Base-by-base conservation (phyloP, 2,113 vertebrate species). In the Albula goreensis region DNA sequence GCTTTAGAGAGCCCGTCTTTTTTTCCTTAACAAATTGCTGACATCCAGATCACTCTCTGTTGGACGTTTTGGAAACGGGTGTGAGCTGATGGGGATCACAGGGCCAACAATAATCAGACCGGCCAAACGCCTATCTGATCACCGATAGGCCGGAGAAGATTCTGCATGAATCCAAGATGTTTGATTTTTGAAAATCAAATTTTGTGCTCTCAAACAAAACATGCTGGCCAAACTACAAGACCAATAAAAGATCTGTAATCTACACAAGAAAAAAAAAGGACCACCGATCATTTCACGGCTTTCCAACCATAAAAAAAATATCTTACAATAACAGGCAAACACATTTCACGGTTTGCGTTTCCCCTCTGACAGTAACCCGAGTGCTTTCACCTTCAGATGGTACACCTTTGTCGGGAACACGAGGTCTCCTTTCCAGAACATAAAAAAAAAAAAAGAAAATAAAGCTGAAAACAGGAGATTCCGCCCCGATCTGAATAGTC, bases 311-410 rank as follows among this genome's bases (percentile, higher is more conserved):
- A 50, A 78, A 85, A 9, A 11, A 78, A 85, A 85, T 60, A 60
- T 57, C 12, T 15, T 85, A 41, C 77, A 79, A 85, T 70, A 80
- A 79, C 77, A 79, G 48, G 41, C 10, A n/a, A n/a, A n/a, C 15
- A 9, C 8, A 25, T 78, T 57, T 85, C 41, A 78, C 41, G n/a
- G 74, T 79, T 56, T 48, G 51, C 52, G 9, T 85, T 80, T 50
- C 31, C 70, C 8, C 8, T n/a, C 15, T 10, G 77, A 41, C 17
- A 51, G 84, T 50, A 85, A 85, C 84, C 48, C 31, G 25, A 85
- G 31, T 9, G 41, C 84, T 80, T 79, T 79, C 84, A 85, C 84
- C 84, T 85, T 85, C 77, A 48, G 2, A n/a, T 10, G 31, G 74
- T 79, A 49, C 60, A 49, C 31, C 51, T 80, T 60, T 79, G 41